Evolutionary conservation across 2,113 vertebrate genomes (phyloP).

Genomic region (Rhabdomys dilectus): DNA sequence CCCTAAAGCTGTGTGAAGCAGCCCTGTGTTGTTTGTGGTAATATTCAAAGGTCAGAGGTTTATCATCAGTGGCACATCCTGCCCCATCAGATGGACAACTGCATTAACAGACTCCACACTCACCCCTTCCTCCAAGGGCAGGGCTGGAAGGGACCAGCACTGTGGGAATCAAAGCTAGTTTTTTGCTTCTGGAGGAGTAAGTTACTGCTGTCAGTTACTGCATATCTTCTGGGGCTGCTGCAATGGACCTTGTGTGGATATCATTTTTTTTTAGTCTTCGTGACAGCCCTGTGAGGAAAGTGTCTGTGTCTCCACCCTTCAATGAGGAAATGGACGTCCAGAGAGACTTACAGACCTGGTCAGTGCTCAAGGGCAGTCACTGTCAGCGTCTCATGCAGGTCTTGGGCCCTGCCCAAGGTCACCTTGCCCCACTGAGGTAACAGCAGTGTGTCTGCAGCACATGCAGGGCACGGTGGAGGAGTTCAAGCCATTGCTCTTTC

Average conservation of each 20-base stretch:
- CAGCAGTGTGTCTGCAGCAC: neutral
- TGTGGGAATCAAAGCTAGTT: neutral
- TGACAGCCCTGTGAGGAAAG: neutral
- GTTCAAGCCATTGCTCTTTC: neutral
- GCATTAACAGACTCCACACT: neutral
- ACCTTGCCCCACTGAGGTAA: neutral
- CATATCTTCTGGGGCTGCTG: neutral
- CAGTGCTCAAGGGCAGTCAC: neutral
- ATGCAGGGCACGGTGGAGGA: neutral
- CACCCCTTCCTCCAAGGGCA: neutral
- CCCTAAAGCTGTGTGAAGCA: neutral
- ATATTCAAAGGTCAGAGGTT: conserved; percentile 15
- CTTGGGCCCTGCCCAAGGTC: neutral
- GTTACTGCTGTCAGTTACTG: neutral
- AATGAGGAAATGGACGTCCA: neutral
- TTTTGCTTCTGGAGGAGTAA: neutral
- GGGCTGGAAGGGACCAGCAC: neutral
- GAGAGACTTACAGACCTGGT: neutral
- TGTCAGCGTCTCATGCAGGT: neutral
- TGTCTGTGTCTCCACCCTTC: conserved; percentile 12
- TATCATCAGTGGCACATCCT: neutral
- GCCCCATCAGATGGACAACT: neutral
- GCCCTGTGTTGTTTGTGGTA: neutral
- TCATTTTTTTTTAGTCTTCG: conserved; percentile 36
- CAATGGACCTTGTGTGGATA: neutral